phyloP scores from a whole-genome alignment of 2,888 invertebrate species.

The Brenthis daphne region DNA sequence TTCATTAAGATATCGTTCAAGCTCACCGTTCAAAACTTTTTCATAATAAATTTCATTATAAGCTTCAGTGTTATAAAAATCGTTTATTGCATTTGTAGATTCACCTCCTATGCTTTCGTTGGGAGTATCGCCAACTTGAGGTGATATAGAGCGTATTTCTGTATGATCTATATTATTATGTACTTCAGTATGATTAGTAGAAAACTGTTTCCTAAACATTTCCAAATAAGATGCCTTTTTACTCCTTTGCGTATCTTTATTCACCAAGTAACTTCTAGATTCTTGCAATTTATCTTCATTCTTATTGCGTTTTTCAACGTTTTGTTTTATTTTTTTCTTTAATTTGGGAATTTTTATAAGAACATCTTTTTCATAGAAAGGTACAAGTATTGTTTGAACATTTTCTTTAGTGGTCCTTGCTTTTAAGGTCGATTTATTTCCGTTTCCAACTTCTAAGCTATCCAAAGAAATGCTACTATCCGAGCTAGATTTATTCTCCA shows the following conservation, averaged over 20 bases:
- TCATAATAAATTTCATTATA: constrained; percentile 76
- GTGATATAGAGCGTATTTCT: constrained; percentile 70
- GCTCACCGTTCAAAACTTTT: constrained; percentile 59
- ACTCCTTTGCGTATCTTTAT: constrained; percentile 54
- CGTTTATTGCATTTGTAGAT: constrained; percentile 46
- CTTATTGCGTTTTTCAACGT: constrained; percentile 43
- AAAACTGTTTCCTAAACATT: constrained; percentile 68
- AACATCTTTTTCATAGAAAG: constrained; percentile 76
- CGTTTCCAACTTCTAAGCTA: constrained; percentile 63
- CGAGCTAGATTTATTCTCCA: constrained; percentile 60
- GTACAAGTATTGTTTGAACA: constrained; percentile 72
- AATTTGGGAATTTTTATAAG: constrained; percentile 68
- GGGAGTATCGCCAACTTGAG: constrained; percentile 73
- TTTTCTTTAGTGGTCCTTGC: constrained; percentile 51
- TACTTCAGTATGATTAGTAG: constrained; percentile 41
- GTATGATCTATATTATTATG: constrained; percentile 40
- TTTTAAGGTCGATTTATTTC: constrained; percentile 48
- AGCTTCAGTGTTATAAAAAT: constrained; percentile 68
- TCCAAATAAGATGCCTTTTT: constrained; percentile 63
- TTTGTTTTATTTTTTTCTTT: constrained; percentile 49
- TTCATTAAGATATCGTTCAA: constrained; percentile 54
- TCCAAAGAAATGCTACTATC: constrained; percentile 67
- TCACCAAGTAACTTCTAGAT: constrained; percentile 60
- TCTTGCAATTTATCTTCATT: constrained; percentile 44
- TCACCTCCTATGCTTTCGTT: constrained; percentile 66